Conservation (phyloP, 2,888 invertebrate genomes). For the Frankliniella intonsa region DNA sequence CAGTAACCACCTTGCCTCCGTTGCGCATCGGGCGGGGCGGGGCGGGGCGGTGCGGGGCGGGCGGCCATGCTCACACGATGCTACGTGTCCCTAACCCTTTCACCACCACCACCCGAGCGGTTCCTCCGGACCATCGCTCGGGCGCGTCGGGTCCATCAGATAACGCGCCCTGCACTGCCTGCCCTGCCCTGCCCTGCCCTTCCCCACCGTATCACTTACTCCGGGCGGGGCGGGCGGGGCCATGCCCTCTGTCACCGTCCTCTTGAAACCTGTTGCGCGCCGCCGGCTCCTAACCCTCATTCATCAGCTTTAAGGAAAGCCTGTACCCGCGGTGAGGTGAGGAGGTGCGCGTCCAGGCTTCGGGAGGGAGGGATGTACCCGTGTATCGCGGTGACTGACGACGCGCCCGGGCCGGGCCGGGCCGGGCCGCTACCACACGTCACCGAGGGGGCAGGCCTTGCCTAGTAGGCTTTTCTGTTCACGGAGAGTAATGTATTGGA, state of each 20-base stretch:
- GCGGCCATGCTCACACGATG: not conserved
- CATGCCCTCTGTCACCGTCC: not conserved
- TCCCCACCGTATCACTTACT: not conserved
- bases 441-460: too few species aligned
- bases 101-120: not conserved
- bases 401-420: too few species aligned
- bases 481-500: too few species aligned
- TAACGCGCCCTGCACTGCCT: not conserved
- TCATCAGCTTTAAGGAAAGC: too few species aligned
- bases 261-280: not conserved
- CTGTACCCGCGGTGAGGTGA: too few species aligned
- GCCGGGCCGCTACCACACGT: too few species aligned
- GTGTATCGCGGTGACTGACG: too few species aligned
- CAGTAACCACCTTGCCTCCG: not conserved
- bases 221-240: too few species aligned
- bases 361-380: too few species aligned
- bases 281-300: too few species aligned
- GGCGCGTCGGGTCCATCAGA: not conserved
- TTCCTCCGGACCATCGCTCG: not conserved
- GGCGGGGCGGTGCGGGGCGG: not conserved
- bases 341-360: too few species aligned
- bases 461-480: too few species aligned
- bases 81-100: not conserved
- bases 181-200: not conserved
- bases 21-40: not conserved